Conservation (phyloP, 2,888 invertebrate genomes). For the Xestia xanthographa region DNA sequence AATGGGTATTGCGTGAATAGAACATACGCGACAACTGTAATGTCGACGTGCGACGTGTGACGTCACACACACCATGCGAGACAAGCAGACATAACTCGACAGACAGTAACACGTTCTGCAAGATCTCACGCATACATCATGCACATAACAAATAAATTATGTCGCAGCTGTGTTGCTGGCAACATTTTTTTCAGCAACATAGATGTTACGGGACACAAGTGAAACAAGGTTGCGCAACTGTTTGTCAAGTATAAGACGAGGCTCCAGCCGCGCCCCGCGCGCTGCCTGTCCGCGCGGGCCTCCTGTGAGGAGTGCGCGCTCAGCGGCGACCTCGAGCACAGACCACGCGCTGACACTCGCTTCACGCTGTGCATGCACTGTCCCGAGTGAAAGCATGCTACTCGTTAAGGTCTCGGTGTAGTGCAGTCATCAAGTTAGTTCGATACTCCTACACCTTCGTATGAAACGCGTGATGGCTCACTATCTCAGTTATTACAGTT, state of each 20-base stretch:
- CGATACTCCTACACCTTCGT: not conserved
- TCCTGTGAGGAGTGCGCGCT: constrained; percentile 18
- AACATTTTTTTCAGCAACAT: too few relatives aligned
- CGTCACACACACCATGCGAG: not conserved
- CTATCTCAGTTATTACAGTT: constrained; percentile 15
- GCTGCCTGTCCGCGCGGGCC: constrained; percentile 3
- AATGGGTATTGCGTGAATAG: constrained; percentile 48
- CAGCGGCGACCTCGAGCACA: constrained; percentile 37
- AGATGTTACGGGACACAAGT: too few relatives aligned
- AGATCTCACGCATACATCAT: not conserved
- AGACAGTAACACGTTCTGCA: not conserved
- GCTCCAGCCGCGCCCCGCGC: not conserved
- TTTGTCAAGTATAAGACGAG: not conserved
- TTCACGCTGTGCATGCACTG: not conserved
- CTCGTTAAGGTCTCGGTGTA: not conserved
- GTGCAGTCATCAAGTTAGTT: not conserved
- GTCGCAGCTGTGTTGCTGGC: not conserved
- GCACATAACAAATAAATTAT: not conserved
- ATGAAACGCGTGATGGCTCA: not conserved
- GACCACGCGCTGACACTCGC: constrained; percentile 14
- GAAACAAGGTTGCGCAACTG: not conserved
- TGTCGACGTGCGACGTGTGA: not conserved
- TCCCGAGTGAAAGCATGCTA: not conserved
- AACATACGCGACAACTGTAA: constrained; percentile 47
- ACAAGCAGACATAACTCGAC: not conserved